Evolutionary conservation across 2,797 vertebrate genomes (phyloP), one percentile per base, ranked within the genome.

Genomic region (Antrozous pallidus): DNA sequence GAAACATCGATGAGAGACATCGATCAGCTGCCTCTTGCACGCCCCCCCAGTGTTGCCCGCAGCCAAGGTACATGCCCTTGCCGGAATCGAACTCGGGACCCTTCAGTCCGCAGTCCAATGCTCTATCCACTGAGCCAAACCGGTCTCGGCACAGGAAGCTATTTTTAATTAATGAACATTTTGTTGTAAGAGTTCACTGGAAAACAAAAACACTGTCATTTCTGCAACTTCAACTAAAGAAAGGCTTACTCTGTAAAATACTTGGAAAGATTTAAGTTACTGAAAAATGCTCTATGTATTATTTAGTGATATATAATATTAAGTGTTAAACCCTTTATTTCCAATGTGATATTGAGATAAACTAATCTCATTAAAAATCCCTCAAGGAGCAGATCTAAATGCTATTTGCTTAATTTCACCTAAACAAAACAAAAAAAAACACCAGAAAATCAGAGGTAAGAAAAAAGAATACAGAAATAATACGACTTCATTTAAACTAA

Each of bases 111-210:
- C n/a, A n/a, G n/a, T n/a, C n/a, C n/a, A n/a, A n/a, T n/a, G n/a
- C n/a, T n/a, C n/a, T n/a, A n/a, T n/a, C n/a, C n/a, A n/a, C n/a
- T n/a, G n/a, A n/a, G n/a, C n/a, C n/a, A n/a, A n/a, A n/a, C n/a
- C n/a, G n/a, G n/a, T n/a, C n/a, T n/a, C n/a, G n/a, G n/a, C n/a
- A n/a, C 0, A 0, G 80, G 56, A 73, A 82, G 91, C 86, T 95
- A 95, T 95, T 96, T 95, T 96, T 93, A 97, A 94, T 95, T 92
- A 96, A 96, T 95, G 95, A 94, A 51, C 67, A 90, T 91, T 87
- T 69, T 91, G 69, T 73, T 88, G 26, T 88, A 73, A 73, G 63
- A 78, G 89, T 92, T 95, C 47, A 88, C 58, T 58, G 38, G 45
- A 78, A 86, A 94, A 95, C 58, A 61, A 75, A 94, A 82, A 65